Evolutionary conservation across 2,888 invertebrate species (phyloP).

Genomic region (Agrotis segetum): DNA sequence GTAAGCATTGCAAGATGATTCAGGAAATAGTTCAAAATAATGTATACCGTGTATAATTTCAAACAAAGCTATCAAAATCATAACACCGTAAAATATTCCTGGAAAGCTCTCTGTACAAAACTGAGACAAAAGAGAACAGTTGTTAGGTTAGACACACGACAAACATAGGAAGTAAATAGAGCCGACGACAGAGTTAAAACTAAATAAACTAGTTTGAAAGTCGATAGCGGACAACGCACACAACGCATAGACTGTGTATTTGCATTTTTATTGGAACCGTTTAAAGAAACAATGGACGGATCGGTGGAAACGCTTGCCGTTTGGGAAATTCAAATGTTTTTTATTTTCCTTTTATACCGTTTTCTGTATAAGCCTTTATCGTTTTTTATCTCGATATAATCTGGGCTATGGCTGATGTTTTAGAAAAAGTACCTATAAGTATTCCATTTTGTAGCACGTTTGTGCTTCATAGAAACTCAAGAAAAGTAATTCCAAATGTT

Average conservation of each 20-base stretch:
- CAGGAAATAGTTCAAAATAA: neutral
- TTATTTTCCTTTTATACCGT: slow-evolving; percentile 35
- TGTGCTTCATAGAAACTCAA: slow-evolving; percentile 12
- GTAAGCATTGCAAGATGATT: too few relatives aligned
- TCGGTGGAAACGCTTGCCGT: slow-evolving; percentile 71
- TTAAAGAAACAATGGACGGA: slow-evolving; percentile 85
- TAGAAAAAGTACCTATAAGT: slow-evolving; percentile 21
- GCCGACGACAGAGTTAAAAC: slow-evolving; percentile 72
- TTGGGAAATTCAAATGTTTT: slow-evolving; percentile 66
- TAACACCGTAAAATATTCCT: slow-evolving; percentile 21
- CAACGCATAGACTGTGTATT: slow-evolving; percentile 76
- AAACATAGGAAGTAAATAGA: slow-evolving; percentile 65
- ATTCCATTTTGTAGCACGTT: slow-evolving; percentile 11
- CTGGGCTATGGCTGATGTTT: slow-evolving; percentile 29
- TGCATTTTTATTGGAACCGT: slow-evolving; percentile 88
- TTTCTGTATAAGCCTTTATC: slow-evolving; percentile 50
- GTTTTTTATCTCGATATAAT: slow-evolving; percentile 56
- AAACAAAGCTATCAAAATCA: slow-evolving; percentile 10
- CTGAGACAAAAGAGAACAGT: slow-evolving; percentile 40
- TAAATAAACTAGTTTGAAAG: slow-evolving; percentile 83
- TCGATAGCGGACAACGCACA: slow-evolving; percentile 75
- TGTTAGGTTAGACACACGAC: slow-evolving; percentile 36
- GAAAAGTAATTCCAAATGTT: neutral
- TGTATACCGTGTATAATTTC: neutral
- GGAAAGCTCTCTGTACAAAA: slow-evolving; percentile 21